Evolutionary conservation across 2,888 invertebrate species (phyloP), one percentile per base, ranked within the genome.

Genomic region (Aethes cnicana): DNA sequence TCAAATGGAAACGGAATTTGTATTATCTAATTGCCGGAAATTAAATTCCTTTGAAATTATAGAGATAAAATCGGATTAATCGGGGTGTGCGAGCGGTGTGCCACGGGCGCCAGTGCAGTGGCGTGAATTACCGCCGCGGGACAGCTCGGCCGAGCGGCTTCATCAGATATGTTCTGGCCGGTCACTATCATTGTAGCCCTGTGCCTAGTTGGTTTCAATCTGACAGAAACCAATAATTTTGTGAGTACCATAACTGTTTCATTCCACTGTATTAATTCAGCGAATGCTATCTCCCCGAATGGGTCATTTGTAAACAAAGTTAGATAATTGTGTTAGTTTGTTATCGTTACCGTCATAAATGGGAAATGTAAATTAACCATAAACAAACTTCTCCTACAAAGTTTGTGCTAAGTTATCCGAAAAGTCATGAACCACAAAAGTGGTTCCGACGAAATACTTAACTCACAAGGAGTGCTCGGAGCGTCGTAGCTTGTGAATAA

Each of bases 11-110:
- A 8, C 8, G 3, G 12, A 16, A 21, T 5, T 39, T n/a, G 23
- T 16, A 56, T 56, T 6, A 56, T 56, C 28, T 47, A 58, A 62
- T 62, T 39, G 47, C 69, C 68, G 78, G 78, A 77, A 70, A 77
- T 78, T 72, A 69, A 46, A 63, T 69, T 73, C 69, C 37, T n/a
- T 23, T 18, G 12, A 33, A 49, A 42, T 43, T 11, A 12, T 16
- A 28, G 8, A 11, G 21, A 36, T 44, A 30, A 18, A 14, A 50
- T 43, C 18, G 2, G 17, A 36, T 30, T 17, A 23, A 17, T 21
- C 21, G 25, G 5, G 21, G 14, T 25, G 4, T 17, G 14, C 21
- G 39, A n/a, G 4, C 20, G 14, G 16, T 16, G 23, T 35, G 4
- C 8, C 18, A 16, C 11, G n/a, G 8, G 9, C 8, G 1, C 9